Conservation (phyloP, 2,888 invertebrate species). For the Cheilosia urbana region DNA sequence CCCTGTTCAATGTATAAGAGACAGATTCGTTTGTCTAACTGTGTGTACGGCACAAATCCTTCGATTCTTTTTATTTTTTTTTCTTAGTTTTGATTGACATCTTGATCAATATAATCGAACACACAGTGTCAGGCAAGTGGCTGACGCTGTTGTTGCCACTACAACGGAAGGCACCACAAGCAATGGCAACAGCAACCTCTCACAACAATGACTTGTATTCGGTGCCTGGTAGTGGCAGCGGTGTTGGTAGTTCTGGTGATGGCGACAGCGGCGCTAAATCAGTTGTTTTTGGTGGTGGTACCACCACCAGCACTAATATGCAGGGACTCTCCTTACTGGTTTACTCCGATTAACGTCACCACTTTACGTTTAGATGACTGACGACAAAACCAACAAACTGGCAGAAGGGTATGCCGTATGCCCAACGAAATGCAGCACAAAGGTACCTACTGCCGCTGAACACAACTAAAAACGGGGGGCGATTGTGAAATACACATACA, state of each 20-base stretch:
- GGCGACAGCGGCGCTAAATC: conserved; percentile 34
- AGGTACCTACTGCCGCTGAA: neutral
- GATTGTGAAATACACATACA: conserved; percentile 69
- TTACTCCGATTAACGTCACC: conserved; percentile 38
- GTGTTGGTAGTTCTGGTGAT: conserved; percentile 1
- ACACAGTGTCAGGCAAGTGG: conserved; percentile 53
- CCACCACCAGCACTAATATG: conserved; percentile 4
- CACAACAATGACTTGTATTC: conserved; percentile 21
- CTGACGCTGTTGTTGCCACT: conserved; percentile 38
- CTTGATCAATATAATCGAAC: conserved; percentile 68
- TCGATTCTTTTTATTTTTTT: too few species aligned
- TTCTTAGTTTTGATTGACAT: conserved; percentile 59
- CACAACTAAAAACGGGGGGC: conserved; percentile 30
- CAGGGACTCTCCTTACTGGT: conserved; percentile 15
- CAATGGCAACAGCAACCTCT: conserved; percentile 16
- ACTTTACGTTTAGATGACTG: conserved; percentile 34
- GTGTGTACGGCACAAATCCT: neutral
- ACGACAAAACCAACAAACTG: neutral
- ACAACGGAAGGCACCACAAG: conserved; percentile 23
- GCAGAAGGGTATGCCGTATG: conserved; percentile 56
- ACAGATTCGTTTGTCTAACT: neutral
- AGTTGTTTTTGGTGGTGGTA: conserved; percentile 36
- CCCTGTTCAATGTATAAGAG: too few species aligned
- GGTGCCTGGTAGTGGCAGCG: conserved; percentile 53
- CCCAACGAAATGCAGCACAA: conserved; percentile 40